Evolutionary conservation across 2,113 vertebrate genomes (phyloP), one percentile per base, ranked within the genome.

Genomic region (Sardina pilchardus): DNA sequence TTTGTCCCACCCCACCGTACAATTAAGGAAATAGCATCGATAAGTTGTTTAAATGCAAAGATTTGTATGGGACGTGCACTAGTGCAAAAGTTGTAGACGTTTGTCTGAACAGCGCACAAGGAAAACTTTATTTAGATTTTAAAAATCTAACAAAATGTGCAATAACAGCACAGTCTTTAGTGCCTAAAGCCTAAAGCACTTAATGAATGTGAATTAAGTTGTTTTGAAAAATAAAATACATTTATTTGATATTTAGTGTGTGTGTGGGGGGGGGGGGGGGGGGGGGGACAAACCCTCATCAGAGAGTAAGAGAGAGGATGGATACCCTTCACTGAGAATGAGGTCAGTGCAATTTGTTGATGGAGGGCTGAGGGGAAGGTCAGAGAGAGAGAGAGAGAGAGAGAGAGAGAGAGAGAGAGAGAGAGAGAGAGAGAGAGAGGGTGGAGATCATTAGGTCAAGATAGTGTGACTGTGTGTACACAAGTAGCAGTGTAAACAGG

Each of bases 401-500:
- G 47, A 53, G 44, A 81, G 84, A 56, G 30, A 67, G 80, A 45
- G 59, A 47, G 84, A 67, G 50, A 56, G 86, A 89, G 86, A 87
- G 85, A 81, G 88, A 83, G 47, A 83, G 81, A n/a, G n/a, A n/a
- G n/a, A n/a, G n/a, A n/a, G n/a, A n/a, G n/a, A n/a, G n/a, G 84
- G 84, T 81, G 48, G 87, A 85, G 90, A 92, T 92, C 48, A 84
- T 86, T 59, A 86, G 86, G 81, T 0, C 83, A 85, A 86, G 93
- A 95, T 92, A 90, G 43, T 80, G 86, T 75, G 34, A 88, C 82
- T 93, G 90, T 94, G 87, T 94, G 90, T 86, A 92, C 88, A 90
- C 86, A 86, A 88, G 89, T n/a, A 87, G 91, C 86, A 91, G 90
- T 90, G 91, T 90, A 94, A 95, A 95, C 94, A 95, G 91, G 90